These are phyloP conservation scores for Felis chaus DNA, from an alignment of 2,113 vertebrate genomes.

Conservation along the genomic window DNA sequence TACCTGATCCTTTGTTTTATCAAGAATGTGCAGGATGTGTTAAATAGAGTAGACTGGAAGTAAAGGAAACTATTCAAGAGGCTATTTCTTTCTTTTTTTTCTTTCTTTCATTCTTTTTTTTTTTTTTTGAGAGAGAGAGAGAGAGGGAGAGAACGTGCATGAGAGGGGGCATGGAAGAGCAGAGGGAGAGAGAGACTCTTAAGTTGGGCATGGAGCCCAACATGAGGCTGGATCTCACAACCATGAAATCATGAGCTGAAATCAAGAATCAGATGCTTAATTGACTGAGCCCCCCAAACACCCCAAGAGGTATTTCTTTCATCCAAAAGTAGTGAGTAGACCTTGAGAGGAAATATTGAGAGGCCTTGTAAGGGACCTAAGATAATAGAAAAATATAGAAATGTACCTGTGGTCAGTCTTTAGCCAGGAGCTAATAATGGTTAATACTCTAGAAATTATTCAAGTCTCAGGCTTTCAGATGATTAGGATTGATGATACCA, in stretches of 20 bases:
- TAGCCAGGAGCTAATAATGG: background rate
- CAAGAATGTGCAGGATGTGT: background rate
- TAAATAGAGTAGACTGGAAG: background rate
- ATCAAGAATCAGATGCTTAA: too few relatives aligned
- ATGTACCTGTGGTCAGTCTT: background rate
- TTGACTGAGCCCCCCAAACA: too few relatives aligned
- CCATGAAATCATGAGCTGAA: too few relatives aligned
- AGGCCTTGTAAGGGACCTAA: background rate
- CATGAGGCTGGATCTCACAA: too few relatives aligned
- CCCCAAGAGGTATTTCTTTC: background rate
- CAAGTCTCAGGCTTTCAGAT: conserved; percentile 27
- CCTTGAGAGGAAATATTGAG: background rate
- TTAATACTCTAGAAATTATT: conserved; percentile 28
- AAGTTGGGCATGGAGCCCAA: too few relatives aligned
- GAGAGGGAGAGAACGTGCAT: too few relatives aligned
- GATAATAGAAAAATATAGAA: background rate
- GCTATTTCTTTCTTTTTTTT: background rate
- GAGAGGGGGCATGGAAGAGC: too few relatives aligned
- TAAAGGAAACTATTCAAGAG: background rate
- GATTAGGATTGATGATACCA: conserved; percentile 48
- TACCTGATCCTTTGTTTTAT: background rate
- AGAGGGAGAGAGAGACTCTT: too few relatives aligned
- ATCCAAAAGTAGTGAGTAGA: conserved; percentile 1
- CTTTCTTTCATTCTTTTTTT: too few relatives aligned
- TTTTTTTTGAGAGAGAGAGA: too few relatives aligned